Evolutionary conservation across 2,888 invertebrate genomes (phyloP).

Genomic region (Unio delphinus): DNA sequence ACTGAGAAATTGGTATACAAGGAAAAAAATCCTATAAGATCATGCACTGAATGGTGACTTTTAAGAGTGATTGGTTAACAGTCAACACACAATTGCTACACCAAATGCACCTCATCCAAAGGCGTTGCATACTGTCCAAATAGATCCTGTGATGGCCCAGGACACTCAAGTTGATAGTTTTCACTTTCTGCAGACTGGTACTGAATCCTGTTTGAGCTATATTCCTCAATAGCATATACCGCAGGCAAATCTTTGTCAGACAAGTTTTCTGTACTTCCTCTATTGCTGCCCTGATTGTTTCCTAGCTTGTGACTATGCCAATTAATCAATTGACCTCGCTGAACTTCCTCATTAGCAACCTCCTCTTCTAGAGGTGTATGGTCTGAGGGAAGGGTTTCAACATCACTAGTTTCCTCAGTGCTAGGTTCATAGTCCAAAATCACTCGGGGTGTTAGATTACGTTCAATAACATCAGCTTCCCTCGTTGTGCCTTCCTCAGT

Average conservation of each 20-base stretch:
- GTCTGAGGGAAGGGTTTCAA: slow-evolving; percentile 15
- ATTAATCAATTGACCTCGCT: slow-evolving; percentile 4
- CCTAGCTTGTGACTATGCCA: background rate
- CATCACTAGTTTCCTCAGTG: slow-evolving; percentile 29
- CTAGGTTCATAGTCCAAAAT: slow-evolving; percentile 38
- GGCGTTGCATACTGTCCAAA: slow-evolving; percentile 27
- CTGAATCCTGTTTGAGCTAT: slow-evolving; percentile 14
- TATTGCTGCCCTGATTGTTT: background rate
- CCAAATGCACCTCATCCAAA: slow-evolving; percentile 31
- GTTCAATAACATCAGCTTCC: slow-evolving; percentile 21
- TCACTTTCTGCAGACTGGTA: slow-evolving; percentile 5
- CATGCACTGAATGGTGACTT: too few relatives aligned
- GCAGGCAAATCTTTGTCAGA: slow-evolving; percentile 39
- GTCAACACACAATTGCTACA: slow-evolving; percentile 6
- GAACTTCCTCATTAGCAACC: slow-evolving; percentile 6
- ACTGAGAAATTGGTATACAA: too few relatives aligned
- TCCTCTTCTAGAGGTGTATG: slow-evolving; percentile 27
- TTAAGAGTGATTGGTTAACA: slow-evolving; percentile 5
- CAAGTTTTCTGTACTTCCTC: slow-evolving; percentile 5
- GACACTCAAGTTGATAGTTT: slow-evolving; percentile 18
- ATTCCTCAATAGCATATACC: slow-evolving; percentile 30
- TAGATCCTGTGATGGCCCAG: slow-evolving; percentile 31
- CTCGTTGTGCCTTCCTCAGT: background rate
- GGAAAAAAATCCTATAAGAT: too few relatives aligned
- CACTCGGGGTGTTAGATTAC: slow-evolving; percentile 23